Conservation (phyloP, 2,113 vertebrate genomes). For the Clarias gariepinus region DNA sequence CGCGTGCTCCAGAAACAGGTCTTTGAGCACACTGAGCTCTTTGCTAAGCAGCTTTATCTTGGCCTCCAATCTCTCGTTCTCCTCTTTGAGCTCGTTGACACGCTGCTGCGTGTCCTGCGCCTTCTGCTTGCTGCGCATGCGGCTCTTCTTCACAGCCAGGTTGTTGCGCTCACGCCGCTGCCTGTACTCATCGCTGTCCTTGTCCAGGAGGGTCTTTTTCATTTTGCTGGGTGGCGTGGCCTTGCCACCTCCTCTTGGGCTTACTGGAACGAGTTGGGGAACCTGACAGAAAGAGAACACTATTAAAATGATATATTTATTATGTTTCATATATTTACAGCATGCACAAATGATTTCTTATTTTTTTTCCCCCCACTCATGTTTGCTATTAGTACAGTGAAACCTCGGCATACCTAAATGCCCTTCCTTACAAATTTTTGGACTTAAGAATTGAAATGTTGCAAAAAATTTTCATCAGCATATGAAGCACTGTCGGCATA, state of each 20-base stretch:
- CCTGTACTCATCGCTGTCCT: conserved; percentile 92
- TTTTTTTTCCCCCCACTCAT: not conserved
- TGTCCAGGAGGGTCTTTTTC: conserved; percentile 82
- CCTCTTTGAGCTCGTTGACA: conserved; percentile 97
- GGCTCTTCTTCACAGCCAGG: conserved; percentile 97
- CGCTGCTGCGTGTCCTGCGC: conserved; percentile 93
- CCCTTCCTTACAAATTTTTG: too few relatives aligned
- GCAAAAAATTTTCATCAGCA: too few relatives aligned
- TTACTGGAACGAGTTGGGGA: conserved; percentile 81
- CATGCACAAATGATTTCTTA: not conserved
- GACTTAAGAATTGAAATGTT: too few relatives aligned
- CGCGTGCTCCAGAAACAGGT: conserved; percentile 97
- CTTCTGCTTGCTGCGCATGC: conserved; percentile 97
- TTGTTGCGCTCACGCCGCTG: conserved; percentile 94
- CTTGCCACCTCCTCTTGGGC: conserved; percentile 82
- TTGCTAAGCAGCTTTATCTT: conserved; percentile 98
- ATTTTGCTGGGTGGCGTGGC: conserved; percentile 83
- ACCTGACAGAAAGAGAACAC: conserved; percentile 58
- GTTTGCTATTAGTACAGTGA: not conserved
- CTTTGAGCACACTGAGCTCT: conserved; percentile 96
- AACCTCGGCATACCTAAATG: too few relatives aligned
- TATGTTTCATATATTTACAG: not conserved
- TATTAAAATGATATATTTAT: not conserved
- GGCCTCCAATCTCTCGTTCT: conserved; percentile 96
- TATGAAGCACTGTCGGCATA: too few relatives aligned